Percentiles rank a stretch among this genome's conserved stretches.
Conservation (phyloP, 2,113 vertebrate genomes). For the Fregata magnificens region DNA sequence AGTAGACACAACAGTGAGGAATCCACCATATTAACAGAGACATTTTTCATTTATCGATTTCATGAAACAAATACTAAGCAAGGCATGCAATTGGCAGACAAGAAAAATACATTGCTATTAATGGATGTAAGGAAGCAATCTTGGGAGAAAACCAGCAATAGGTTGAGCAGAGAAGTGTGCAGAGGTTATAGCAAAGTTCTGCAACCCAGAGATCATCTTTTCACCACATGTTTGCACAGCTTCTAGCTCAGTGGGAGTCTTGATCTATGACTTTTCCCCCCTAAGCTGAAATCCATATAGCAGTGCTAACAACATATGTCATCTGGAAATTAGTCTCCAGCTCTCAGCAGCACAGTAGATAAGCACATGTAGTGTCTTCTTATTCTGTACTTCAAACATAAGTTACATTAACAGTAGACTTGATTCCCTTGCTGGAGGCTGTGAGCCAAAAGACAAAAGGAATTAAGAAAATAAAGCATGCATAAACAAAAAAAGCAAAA, state of each 20-base stretch:
- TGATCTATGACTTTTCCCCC: neutral
- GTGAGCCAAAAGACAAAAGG: neutral
- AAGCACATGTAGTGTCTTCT: neutral
- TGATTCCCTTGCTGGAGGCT: neutral
- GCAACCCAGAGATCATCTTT: neutral
- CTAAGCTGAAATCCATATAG: neutral
- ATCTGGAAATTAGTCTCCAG: slow-evolving; percentile 4
- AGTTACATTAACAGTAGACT: neutral
- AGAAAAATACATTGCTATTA: neutral
- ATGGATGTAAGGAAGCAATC: neutral
- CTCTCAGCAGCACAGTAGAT: neutral
- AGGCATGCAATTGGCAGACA: neutral
- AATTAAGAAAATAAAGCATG: neutral
- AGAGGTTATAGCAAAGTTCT: neutral
- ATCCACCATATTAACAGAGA: neutral
- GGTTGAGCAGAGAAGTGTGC: neutral
- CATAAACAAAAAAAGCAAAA: neutral
- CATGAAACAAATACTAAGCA: neutral
- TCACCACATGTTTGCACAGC: neutral
- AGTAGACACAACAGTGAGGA: neutral
- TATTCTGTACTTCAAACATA: neutral
- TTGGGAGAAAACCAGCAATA: neutral
- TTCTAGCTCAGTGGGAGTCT: neutral
- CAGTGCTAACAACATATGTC: neutral
- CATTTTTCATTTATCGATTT: neutral